Conservation (phyloP, 1,140 invertebrate species). For the Drosophila miranda region DNA sequence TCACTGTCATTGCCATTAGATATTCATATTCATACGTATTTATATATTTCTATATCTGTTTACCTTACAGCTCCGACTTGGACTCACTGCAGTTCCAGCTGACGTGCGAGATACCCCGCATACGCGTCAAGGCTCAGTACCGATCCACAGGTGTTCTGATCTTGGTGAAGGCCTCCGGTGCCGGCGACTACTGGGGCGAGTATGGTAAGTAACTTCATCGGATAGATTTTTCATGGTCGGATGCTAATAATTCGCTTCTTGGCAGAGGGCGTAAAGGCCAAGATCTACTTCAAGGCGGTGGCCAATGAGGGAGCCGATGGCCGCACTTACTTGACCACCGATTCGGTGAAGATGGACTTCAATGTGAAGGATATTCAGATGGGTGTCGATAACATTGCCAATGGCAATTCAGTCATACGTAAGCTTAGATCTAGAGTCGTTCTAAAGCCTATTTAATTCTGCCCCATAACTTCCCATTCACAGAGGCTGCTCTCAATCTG, state of each 20-base stretch:
- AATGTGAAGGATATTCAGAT: conserved; percentile 90
- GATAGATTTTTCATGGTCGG: not conserved
- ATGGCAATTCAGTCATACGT: conserved; percentile 90
- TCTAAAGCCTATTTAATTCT: not conserved
- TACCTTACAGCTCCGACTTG: conserved; percentile 85
- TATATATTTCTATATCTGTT: conserved; percentile 11
- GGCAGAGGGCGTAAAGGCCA: conserved; percentile 90
- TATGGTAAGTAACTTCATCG: conserved; percentile 85
- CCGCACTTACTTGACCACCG: conserved; percentile 86
- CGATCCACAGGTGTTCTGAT: conserved; percentile 90
- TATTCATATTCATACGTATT: conserved; percentile 34
- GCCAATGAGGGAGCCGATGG: conserved; percentile 84
- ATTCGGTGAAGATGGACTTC: conserved; percentile 91
- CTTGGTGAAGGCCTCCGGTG: conserved; percentile 90
- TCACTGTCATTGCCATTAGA: conserved; percentile 72
- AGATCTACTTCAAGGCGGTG: conserved; percentile 89
- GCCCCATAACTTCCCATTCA: conserved; percentile 18
- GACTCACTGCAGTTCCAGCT: conserved; percentile 91
- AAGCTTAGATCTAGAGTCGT: conserved; percentile 75
- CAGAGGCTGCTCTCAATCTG: conserved; percentile 91
- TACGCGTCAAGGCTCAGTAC: conserved; percentile 89
- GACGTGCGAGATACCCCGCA: conserved; percentile 89
- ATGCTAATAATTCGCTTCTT: conserved; percentile 3
- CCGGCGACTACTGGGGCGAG: conserved; percentile 93
- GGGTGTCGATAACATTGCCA: conserved; percentile 91